Base-by-base conservation (phyloP, 1,140 invertebrate genomes). In the Helicoverpa zea region DNA sequence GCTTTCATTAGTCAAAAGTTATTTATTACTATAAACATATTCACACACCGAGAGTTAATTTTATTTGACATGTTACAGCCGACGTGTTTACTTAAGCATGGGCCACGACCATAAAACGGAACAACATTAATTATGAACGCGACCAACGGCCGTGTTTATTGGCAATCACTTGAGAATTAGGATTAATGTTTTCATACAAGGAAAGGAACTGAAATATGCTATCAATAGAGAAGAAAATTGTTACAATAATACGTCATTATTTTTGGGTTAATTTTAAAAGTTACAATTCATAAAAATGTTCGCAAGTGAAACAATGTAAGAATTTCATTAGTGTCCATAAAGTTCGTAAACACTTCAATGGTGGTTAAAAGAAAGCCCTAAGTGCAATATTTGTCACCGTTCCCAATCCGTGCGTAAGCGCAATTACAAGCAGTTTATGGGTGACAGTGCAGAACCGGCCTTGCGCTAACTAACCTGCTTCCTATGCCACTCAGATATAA, bases 391-490 rank as follows among this genome's bases (percentile, higher is more conserved):
- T 83, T 85, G 85, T 83, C 68, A 68, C 72, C 64, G 86, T 79
- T 72, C 84, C 43, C 80, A 85, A 82, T 87, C 63, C 84, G 84
- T 87, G 76, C 72, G 47, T 72, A 72, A 80, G 54, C 30, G 78
- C 80, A 84, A 85, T 85, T 86, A 83, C 74, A 47, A 52, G 63
- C 58, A 82, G 79, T 86, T 88, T 86, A 84, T 87, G 83, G 54
- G 29, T 73, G 73, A 80, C 81, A 81, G 82, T 16, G 58, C 83
- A 58, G 81, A 73, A 77, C 81, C 84, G 68, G 83, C 59, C 75
- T 66, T 64, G 43, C 64, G 30, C 70, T 63, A 54, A 77, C 59
- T 81, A 80, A 82, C 78, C 80, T 68, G 78, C 78, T 81, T 70
- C 74, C 66, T 56, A 64, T 80, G 56, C 76, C 58, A 79, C 81